Evolutionary conservation across 2,797 vertebrate species (phyloP), one percentile per base, ranked within the genome.

Genomic region (Anolis apletophallus): DNA sequence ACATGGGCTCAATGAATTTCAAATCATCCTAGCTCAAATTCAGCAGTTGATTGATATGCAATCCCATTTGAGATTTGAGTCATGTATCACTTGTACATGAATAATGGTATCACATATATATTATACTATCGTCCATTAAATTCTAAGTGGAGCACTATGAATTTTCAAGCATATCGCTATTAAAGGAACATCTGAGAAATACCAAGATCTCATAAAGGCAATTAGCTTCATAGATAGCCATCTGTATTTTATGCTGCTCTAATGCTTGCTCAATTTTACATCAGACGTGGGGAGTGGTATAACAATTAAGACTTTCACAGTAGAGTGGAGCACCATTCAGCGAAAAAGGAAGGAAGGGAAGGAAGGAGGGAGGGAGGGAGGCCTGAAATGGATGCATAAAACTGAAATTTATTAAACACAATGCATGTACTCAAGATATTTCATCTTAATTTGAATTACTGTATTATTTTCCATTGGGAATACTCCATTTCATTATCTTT

Each of bases 81-180:
- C 80, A 77, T 81, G 61, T 32, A 82, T 77, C 64, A 71, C 19
- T 69, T 82, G 12, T 74, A 69, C 52, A 69, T 69, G 72, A 87
- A 81, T 86, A 87, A 87, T 68, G 34, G 46, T 5, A 54, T 59
- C 73, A 82, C n/a, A 13, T 50, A 36, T 76, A 21, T 46, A 61
- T 68, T 77, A 69, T 87, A 77, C 52, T 64, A 34, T 19, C n/a
- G 32, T 67, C 46, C 52, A 82, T 69, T 76, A 87, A 76, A 69
- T 19, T 76, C 19, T 87, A 76, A 82, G 52, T 71, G 52, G 64
- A 77, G 34, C 69, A 50, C 80, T 71, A 71, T 82, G 73, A 71
- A 71, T 82, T 59, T 82, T 69, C 61, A 87, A 82, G 80, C 52
- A 59, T 82, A 64, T 59, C 82, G 61, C 73, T 64, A 82, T 64